Conservation (phyloP, 2,888 invertebrate species). For the Platycheirus rosarum region DNA sequence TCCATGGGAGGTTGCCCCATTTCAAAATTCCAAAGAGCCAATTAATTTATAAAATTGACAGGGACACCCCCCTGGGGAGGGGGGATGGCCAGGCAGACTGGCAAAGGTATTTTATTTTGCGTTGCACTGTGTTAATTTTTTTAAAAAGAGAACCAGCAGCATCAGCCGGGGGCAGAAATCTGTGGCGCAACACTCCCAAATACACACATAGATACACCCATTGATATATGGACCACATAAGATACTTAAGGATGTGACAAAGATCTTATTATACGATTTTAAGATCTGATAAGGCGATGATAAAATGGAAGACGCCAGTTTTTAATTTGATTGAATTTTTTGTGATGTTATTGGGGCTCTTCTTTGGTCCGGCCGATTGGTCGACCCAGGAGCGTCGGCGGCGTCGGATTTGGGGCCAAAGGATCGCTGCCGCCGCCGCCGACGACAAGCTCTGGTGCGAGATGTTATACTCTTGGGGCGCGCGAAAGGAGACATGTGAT, state of each 20-base stretch:
- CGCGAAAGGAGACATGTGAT: slow-evolving; percentile 70
- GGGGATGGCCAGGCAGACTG: slow-evolving; percentile 26
- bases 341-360: slow-evolving; percentile 54
- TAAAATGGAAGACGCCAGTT: slow-evolving; percentile 82
- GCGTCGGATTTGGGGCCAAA: slow-evolving; percentile 57
- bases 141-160: slow-evolving; percentile 76
- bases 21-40: slow-evolving; percentile 80
- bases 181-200: slow-evolving; percentile 77
- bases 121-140: slow-evolving; percentile 66
- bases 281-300: slow-evolving; percentile 82
- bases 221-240: slow-evolving; percentile 82
- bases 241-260: slow-evolving; percentile 81
- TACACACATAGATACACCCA: slow-evolving; percentile 45
- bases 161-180: slow-evolving; percentile 75
- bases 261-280: slow-evolving; percentile 82
- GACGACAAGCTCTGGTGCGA: slow-evolving; percentile 63
- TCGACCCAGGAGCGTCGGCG: slow-evolving; percentile 53
- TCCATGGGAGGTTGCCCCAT: slow-evolving; percentile 79
- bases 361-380: slow-evolving; percentile 2
- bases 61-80: slow-evolving; percentile 64
- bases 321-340: slow-evolving; percentile 82
- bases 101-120: slow-evolving; percentile 78
- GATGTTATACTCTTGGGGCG: slow-evolving; percentile 60
- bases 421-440: slow-evolving; percentile 64
- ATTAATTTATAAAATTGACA: slow-evolving; percentile 82